phyloP scores from a whole-genome alignment of 2,888 invertebrate genomes.

The Ormyrus pomaceus region DNA sequence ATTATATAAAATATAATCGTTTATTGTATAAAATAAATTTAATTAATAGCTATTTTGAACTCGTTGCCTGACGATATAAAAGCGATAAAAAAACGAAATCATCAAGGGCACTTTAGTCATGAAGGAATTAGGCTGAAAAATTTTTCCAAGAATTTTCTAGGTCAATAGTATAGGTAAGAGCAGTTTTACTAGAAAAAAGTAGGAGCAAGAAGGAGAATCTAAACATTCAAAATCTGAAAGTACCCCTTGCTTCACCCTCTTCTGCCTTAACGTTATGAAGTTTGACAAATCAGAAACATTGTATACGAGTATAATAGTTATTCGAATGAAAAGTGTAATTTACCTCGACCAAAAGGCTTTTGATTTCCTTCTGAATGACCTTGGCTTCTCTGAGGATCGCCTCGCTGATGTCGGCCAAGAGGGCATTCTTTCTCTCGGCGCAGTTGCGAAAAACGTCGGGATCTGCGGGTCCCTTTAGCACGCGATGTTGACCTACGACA shows the following conservation, averaged over 20 bases:
- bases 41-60: too few species aligned
- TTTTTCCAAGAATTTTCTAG: too few species aligned
- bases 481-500: constrained; percentile 89
- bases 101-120: too few species aligned
- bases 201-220: too few species aligned
- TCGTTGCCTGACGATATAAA: too few species aligned
- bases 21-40: too few species aligned
- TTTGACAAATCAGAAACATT: constrained; percentile 38
- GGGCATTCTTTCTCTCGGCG: constrained; percentile 71
- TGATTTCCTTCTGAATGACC: constrained; percentile 81
- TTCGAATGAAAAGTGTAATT: constrained; percentile 52
- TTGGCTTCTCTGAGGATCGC: constrained; percentile 80
- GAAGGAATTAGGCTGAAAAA: too few species aligned
- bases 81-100: too few species aligned
- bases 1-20: too few species aligned
- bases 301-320: not conserved
- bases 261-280: constrained; percentile 13
- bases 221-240: too few species aligned
- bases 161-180: too few species aligned
- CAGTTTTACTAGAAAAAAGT: too few species aligned
- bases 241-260: constrained; percentile 33
- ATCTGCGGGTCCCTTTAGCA: constrained; percentile 85
- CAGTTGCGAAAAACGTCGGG: constrained; percentile 84
- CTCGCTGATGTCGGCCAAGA: constrained; percentile 77
- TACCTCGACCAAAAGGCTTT: constrained; percentile 83